These are phyloP conservation scores for Pipistrellus pygmaeus DNA, from an alignment of 2,797 vertebrate genomes.

Conservation along the genomic window DNA sequence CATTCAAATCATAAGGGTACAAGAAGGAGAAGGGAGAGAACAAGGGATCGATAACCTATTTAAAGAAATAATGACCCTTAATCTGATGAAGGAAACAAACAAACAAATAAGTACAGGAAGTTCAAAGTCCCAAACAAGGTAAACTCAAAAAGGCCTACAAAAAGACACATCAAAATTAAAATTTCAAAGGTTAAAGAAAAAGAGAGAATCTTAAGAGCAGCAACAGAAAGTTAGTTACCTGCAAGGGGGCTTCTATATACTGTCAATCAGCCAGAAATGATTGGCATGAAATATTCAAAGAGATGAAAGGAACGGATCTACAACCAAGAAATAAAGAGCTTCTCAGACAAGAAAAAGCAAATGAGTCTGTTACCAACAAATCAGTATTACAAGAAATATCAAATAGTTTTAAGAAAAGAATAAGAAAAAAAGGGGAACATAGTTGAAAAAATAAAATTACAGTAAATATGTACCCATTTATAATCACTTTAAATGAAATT, in stretches of 20 bases:
- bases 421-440: not conserved
- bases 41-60: not conserved
- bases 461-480: not conserved
- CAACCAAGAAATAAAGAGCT: not conserved
- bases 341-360: not conserved
- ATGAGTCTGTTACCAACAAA: not conserved
- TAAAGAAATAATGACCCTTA: not conserved
- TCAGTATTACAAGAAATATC: not conserved
- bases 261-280: not conserved
- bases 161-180: not conserved
- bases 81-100: not conserved
- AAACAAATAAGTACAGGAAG: not conserved
- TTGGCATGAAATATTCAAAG: not conserved
- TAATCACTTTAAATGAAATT: not conserved
- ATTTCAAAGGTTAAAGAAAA: not conserved
- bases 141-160: not conserved
- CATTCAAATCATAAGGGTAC: not conserved
- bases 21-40: not conserved
- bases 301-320: not conserved
- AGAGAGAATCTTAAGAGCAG: not conserved
- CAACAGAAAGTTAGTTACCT: not conserved
- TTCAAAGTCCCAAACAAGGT: not conserved
- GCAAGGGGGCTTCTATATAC: not conserved
- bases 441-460: not conserved
- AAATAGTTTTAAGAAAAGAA: not conserved